A percentile compares a stretch with the other conserved stretches of the same genome.
phyloP scores from a whole-genome alignment of 2,797 vertebrate species.

The Sarcoramphus papa region DNA sequence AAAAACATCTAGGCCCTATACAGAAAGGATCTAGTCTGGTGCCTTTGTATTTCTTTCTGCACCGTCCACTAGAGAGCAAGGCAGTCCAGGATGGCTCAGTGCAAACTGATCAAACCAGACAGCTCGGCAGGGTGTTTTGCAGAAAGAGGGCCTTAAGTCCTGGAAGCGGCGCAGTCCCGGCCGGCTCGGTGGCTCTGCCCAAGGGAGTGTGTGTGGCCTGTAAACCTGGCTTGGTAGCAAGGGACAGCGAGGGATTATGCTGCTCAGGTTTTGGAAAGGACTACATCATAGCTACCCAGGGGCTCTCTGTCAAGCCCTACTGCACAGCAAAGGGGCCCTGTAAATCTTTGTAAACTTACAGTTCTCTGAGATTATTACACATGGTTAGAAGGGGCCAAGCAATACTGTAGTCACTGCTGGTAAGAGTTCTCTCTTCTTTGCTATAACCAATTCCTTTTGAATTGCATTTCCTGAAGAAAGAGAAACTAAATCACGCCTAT shows the following conservation, averaged over 20 bases:
- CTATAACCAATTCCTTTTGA: not conserved
- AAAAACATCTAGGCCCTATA: not conserved
- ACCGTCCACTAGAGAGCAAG: not conserved
- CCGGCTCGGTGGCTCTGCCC: not conserved
- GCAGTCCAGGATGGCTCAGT: not conserved
- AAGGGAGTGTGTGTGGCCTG: not conserved
- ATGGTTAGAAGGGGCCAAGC: not conserved
- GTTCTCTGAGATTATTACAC: not conserved
- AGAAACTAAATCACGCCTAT: not conserved
- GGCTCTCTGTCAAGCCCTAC: not conserved
- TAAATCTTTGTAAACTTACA: not conserved
- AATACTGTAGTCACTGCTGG: not conserved
- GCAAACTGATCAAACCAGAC: not conserved
- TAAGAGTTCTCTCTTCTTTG: not conserved
- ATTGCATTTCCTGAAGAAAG: not conserved
- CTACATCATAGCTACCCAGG: not conserved
- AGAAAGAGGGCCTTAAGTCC: not conserved
- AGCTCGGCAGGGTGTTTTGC: not conserved
- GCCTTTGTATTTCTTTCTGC: not conserved
- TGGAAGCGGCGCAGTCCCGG: not conserved
- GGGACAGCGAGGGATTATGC: not conserved
- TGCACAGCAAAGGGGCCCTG: not conserved
- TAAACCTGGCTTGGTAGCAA: not conserved
- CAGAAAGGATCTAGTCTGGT: not conserved
- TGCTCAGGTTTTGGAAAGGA: not conserved